phyloP scores from a whole-genome alignment of 2,797 vertebrate species.

The Mormyrus hasselquistii region DNA sequence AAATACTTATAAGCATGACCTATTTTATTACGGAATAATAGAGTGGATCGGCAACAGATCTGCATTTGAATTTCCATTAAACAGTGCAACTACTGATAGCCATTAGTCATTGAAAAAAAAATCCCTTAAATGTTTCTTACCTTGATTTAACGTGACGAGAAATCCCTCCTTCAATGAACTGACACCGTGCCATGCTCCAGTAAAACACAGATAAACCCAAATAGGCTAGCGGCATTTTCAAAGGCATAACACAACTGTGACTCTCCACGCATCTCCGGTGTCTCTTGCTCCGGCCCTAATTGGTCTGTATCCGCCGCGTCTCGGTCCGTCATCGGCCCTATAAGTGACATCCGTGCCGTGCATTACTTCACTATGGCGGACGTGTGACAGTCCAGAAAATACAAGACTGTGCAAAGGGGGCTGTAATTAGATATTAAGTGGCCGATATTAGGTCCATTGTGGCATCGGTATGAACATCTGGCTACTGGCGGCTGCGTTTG shows the following conservation, averaged over 20 bases:
- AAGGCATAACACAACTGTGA: background rate
- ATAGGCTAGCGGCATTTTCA: background rate
- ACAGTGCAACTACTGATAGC: background rate
- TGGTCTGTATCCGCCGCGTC: background rate
- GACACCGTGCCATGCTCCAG: background rate
- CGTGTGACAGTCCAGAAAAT: slow-evolving; percentile 29
- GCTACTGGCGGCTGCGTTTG: slow-evolving; percentile 24
- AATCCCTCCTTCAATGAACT: background rate
- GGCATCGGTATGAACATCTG: slow-evolving; percentile 37
- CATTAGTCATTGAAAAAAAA: background rate
- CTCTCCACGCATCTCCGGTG: background rate
- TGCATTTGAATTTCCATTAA: background rate
- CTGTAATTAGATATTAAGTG: background rate
- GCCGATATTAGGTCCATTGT: background rate
- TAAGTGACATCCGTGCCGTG: background rate
- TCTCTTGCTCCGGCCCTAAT: background rate
- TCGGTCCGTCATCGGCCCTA: background rate
- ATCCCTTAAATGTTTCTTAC: background rate
- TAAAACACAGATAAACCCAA: background rate
- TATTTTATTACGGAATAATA: background rate
- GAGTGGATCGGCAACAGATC: background rate
- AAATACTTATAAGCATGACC: background rate
- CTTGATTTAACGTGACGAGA: background rate
- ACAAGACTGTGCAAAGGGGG: background rate
- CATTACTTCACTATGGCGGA: slow-evolving; percentile 39